Base-by-base conservation (phyloP, 1,140 invertebrate species). In the Leptinotarsa undecemlineata region DNA sequence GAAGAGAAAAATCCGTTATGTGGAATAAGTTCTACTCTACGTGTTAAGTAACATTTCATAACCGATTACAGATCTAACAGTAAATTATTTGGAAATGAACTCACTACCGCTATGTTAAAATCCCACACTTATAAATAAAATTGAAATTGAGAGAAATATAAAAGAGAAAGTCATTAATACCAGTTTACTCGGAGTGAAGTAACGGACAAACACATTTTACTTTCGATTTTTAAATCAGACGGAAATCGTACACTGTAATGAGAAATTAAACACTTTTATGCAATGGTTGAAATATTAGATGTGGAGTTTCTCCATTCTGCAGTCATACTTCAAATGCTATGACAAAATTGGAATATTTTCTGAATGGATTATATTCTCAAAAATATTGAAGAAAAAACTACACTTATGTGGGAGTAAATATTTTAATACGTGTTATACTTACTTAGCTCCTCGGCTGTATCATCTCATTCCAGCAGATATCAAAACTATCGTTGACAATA, bases 191-290 rank as follows among this genome's bases (percentile, higher is more conserved):
- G 51, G 15, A 68, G 67, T 68, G 33, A 70, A 70, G 68, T 70
- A 70, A 70, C 68, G 68, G 68, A 48, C 68, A 70, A 70, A 70
- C 68, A 67, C 64, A 70, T 70, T 70, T 70, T 70, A 70, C 68
- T 70, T 70, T 70, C 68, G 68, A 70, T 70, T 70, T 70, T 70
- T 70, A 60, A 68, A 70, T 70, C 68, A 70, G 68, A 70, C 48
- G 68, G 33, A 70, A 70, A 64, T 21, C 63, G 63, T 21, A 15
- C 63, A 20, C 15, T 64, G 63, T 21, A 64, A 64, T 64, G 26
- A 64, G 68, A 51, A 19, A 21, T 70, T 17, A 26, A 70, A 70
- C 23, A 33, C 68, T 57, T 70, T 70, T 57, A 70, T 48, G 47
- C 20, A 57, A 70, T 33, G 17, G n/a, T 70, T 60, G 63, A 33